Conservation (phyloP, 1,140 invertebrate genomes). For the Megathymus violae region DNA sequence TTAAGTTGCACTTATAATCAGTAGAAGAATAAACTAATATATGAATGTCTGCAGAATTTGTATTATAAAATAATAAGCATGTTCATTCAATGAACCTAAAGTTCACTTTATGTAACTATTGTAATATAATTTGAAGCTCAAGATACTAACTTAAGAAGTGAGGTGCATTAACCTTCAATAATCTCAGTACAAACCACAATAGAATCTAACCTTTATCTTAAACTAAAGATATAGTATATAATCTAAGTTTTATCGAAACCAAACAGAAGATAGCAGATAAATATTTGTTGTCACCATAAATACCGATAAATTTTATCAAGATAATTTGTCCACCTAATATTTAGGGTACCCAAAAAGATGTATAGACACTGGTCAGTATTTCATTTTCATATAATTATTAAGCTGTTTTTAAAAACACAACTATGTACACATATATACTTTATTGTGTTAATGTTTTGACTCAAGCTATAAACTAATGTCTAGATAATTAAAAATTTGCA, state of each 20-base stretch:
- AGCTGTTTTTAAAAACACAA: too few species aligned
- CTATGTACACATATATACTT: too few species aligned
- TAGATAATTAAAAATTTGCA: too few species aligned
- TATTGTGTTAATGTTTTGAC: too few species aligned
- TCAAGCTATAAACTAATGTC: too few species aligned
- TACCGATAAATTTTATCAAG: slow-evolving; percentile 12
- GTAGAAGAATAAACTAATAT: too few species aligned
- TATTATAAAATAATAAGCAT: too few species aligned
- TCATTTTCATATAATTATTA: too few species aligned
- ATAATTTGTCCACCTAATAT: slow-evolving; percentile 6
- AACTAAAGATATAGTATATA: slow-evolving; percentile 10
- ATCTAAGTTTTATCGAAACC: not conserved
- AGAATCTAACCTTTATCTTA: slow-evolving; percentile 11
- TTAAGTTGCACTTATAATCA: too few species aligned
- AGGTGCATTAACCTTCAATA: slow-evolving; percentile 4
- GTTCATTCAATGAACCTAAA: not conserved
- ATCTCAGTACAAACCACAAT: slow-evolving; percentile 15
- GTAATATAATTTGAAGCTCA: not conserved
- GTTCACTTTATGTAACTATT: not conserved
- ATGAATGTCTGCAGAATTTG: too few species aligned
- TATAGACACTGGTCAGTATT: not conserved
- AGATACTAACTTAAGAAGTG: not conserved
- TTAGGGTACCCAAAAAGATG: not conserved
- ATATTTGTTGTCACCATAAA: slow-evolving; percentile 9
- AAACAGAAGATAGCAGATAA: slow-evolving; percentile 19